Evolutionary conservation across 2,797 vertebrate species (phyloP).

Genomic region (Choloepus didactylus): DNA sequence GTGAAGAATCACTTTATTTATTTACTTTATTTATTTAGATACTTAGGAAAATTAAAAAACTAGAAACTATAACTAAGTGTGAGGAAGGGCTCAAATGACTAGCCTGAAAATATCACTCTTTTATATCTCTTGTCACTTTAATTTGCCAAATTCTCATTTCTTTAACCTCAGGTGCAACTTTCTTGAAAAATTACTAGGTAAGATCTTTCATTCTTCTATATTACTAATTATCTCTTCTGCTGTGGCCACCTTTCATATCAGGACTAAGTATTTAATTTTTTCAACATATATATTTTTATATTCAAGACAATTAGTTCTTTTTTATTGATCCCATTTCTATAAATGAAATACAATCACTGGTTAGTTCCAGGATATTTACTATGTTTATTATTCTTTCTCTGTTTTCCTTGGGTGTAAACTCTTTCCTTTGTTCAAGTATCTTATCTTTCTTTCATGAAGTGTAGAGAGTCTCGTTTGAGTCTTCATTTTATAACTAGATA

Average conservation of each 20-base stretch:
- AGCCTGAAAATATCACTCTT: neutral
- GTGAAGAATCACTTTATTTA: neutral
- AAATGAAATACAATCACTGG: neutral
- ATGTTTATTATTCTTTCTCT: neutral
- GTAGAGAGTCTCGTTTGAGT: neutral
- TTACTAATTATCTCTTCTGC: neutral
- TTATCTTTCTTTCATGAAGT: neutral
- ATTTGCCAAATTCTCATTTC: neutral
- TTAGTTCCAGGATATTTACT: neutral
- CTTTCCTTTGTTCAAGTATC: neutral
- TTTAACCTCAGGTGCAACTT: neutral
- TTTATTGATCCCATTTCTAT: neutral
- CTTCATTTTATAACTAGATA: neutral
- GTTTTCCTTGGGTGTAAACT: neutral
- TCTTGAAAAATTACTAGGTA: neutral
- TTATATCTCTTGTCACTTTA: neutral
- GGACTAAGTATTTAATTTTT: neutral
- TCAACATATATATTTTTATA: neutral
- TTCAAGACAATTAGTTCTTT: neutral
- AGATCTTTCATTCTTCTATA: neutral
- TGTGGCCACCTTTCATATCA: neutral
- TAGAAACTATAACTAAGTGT: no score
- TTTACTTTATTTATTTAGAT: no score
- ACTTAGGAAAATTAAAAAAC: no score
- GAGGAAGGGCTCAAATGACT: neutral